Conservation (phyloP, 2,113 vertebrate species). For the Podarcis muralis region DNA sequence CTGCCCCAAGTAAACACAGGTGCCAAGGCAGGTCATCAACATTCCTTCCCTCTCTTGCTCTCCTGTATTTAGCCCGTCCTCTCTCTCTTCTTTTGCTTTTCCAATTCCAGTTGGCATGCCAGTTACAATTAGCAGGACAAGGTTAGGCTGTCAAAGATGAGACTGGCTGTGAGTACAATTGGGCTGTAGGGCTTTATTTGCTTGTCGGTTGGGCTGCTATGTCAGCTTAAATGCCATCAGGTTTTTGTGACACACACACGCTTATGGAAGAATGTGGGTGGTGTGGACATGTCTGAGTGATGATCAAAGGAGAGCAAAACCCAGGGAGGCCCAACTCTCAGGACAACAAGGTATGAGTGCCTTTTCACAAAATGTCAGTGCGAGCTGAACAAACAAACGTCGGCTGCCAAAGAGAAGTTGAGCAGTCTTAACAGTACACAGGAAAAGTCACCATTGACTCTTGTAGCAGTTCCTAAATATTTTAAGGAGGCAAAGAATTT, state of each 20-base stretch:
- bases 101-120: conserved; percentile 66
- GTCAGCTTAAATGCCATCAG: conserved; percentile 72
- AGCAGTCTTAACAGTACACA: conserved; percentile 16
- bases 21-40: background rate
- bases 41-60: conserved; percentile 34
- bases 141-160: conserved; percentile 72
- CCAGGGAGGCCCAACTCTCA: conserved; percentile 37
- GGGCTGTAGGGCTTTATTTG: conserved; percentile 66
- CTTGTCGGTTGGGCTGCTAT: conserved; percentile 70
- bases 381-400: conserved; percentile 45
- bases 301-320: conserved; percentile 65
- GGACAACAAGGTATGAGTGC: conserved; percentile 27
- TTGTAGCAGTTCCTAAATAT: conserved; percentile 21
- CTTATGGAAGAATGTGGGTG: conserved; percentile 62
- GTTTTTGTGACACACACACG: conserved; percentile 31
- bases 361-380: conserved; percentile 58
- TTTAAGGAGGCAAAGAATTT: conserved; percentile 1
- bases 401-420: conserved; percentile 26
- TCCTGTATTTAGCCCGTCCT: background rate
- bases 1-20: conserved; percentile 38
- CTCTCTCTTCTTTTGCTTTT: conserved; percentile 13
- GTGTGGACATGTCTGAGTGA: conserved; percentile 46
- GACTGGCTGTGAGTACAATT: conserved; percentile 59
- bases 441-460: conserved; percentile 35
- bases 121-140: conserved; percentile 76